Evolutionary conservation across 2,888 invertebrate genomes (phyloP), one percentile per base, ranked within the genome.

Genomic region (Lasiommata megera): DNA sequence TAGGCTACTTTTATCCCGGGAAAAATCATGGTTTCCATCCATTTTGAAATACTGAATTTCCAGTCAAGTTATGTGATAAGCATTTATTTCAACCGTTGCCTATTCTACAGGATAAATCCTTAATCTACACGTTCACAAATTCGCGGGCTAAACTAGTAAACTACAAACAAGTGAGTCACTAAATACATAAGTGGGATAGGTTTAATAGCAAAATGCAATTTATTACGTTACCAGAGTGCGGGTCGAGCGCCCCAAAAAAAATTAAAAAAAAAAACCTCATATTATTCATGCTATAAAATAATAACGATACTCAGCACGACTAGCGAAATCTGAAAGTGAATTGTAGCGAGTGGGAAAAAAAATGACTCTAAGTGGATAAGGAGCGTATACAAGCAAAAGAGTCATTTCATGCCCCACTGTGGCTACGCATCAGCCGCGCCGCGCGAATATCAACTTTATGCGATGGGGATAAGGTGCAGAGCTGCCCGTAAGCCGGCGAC

Each of bases 331-430:
- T 81, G 82, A 88, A 88, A 89, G 88, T 88, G 89, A 89, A 89
- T 88, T 89, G 88, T 88, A 78, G 86, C 84, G 79, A 88, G 86
- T 87, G 84, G 84, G 84, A 87, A 87, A 81, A 88, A 88, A 85
- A 87, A 87, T 86, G 86, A 81, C 80, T 84, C 76, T 88, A 89
- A 89, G 89, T 89, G 88, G 87, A 88, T 89, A 89, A 89, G 88
- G 86, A 86, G 86, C 83, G 84, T 84, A 85, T 83, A 88, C 87
- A 88, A 89, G 86, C 87, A 88, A 85, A 88, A 88, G 83, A 88
- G 88, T 88, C 89, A 88, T 89, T 89, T 88, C 81, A 88, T 87
- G 88, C 80, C 86, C 82, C 80, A 78, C 81, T 77, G 76, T 73
- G 80, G 82, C 80, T 85, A 82, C 83, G 86, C 80, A 80, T 79